Percentiles rank a stretch among this genome's conserved stretches.
phyloP scores from a whole-genome alignment of 2,113 vertebrate genomes.

The Cyanoderma ruficeps region DNA sequence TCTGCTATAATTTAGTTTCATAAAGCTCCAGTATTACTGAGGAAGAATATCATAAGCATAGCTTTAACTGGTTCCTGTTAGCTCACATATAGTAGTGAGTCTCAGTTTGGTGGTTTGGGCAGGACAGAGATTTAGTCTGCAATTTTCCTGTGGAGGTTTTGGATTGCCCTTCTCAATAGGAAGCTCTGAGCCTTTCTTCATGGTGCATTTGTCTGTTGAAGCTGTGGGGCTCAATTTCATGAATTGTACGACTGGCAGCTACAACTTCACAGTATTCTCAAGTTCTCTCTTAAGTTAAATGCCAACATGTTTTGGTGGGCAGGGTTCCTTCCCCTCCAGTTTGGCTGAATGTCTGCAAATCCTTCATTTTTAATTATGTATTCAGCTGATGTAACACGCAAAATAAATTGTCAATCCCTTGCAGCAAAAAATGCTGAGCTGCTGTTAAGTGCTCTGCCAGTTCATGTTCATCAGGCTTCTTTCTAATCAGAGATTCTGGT shows the following conservation, averaged over 20 bases:
- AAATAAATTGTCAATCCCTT: not conserved
- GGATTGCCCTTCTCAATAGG: not conserved
- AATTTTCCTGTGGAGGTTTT: not conserved
- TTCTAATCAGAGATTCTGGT: not conserved
- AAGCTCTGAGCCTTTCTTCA: not conserved
- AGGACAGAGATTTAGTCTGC: not conserved
- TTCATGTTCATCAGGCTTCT: not conserved
- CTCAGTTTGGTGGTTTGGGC: not conserved
- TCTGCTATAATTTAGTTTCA: not conserved
- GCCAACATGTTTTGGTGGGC: rapidly evolving
- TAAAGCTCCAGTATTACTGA: not conserved
- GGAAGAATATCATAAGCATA: not conserved
- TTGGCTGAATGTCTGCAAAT: not conserved
- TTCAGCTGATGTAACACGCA: not conserved
- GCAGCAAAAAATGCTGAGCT: not conserved
- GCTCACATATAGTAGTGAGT: not conserved
- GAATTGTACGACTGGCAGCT: not conserved
- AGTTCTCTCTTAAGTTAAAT: not conserved
- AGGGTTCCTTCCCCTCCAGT: not conserved
- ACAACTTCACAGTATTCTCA: not conserved
- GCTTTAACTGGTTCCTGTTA: not conserved
- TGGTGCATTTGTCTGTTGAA: not conserved
- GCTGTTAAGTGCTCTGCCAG: not conserved
- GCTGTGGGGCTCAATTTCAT: not conserved
- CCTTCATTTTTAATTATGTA: not conserved